A percentile compares a stretch with the other conserved stretches of the same genome.
phyloP scores from a whole-genome alignment of 2,888 invertebrate species.

The Apamea anceps region DNA sequence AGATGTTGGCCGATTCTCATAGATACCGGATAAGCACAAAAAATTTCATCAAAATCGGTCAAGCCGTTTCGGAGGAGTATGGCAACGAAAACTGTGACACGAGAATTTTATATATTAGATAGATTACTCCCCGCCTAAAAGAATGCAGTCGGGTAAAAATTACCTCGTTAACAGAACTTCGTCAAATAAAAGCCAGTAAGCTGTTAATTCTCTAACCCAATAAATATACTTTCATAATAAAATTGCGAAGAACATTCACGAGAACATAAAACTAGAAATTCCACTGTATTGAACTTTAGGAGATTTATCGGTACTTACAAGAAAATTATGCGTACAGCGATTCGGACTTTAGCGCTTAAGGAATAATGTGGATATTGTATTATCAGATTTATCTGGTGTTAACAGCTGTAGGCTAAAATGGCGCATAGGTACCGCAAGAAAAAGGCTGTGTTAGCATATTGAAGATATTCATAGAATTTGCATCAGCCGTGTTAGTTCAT shows the following conservation, averaged over 20 bases:
- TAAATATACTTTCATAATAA: conserved; percentile 49
- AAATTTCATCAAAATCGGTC: no score
- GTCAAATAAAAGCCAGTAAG: conserved; percentile 8
- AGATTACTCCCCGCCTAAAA: not conserved
- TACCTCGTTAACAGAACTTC: conserved; percentile 23
- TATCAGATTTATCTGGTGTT: conserved; percentile 28
- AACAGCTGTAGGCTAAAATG: conserved; percentile 43
- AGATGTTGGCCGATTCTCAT: no score
- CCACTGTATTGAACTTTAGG: conserved; percentile 45
- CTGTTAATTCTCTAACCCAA: conserved; percentile 30
- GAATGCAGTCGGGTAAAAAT: not conserved
- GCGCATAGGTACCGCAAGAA: conserved; percentile 20
- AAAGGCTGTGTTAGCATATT: conserved; percentile 39
- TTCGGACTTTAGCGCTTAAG: conserved; percentile 29
- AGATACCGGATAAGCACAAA: no score
- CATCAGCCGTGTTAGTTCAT: not conserved
- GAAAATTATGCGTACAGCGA: conserved; percentile 22
- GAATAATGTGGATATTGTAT: conserved; percentile 48
- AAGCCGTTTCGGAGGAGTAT: no score
- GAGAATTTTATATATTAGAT: no score
- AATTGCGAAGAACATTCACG: conserved; percentile 38
- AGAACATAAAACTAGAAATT: conserved; percentile 40
- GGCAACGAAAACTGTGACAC: no score
- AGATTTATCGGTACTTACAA: conserved; percentile 45
- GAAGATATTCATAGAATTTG: conserved; percentile 20